Conservation (phyloP, 2,888 invertebrate species). For the Onchidella celtica region DNA sequence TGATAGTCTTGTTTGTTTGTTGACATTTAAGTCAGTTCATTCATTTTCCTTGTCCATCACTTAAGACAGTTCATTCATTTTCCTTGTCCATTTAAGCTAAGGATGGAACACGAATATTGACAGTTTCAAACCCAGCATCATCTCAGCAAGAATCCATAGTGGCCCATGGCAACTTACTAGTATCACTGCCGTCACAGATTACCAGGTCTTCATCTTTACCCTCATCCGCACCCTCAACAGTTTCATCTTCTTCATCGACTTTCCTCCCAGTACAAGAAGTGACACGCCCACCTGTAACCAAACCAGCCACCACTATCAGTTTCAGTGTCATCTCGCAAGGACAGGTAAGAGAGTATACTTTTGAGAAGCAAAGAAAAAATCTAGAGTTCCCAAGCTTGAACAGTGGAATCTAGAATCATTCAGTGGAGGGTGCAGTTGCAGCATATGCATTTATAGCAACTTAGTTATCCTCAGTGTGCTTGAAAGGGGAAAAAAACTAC, state of each 20-base stretch:
- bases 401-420: background rate
- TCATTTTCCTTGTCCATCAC: too few species aligned
- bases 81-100: too few species aligned
- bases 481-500: too few species aligned
- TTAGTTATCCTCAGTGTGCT: too few species aligned
- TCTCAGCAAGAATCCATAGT: slow-evolving; percentile 30
- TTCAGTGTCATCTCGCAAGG: slow-evolving; percentile 14
- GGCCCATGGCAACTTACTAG: slow-evolving; percentile 22
- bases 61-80: too few species aligned
- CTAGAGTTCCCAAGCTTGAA: background rate
- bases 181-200: slow-evolving; percentile 42
- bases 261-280: slow-evolving; percentile 44
- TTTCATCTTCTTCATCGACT: slow-evolving; percentile 31
- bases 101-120: slow-evolving; percentile 46
- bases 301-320: slow-evolving; percentile 5
- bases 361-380: background rate
- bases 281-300: background rate
- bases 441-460: too few species aligned
- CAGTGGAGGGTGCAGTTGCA: too few species aligned
- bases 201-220: slow-evolving; percentile 18
- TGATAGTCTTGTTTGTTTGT: too few species aligned
- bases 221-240: slow-evolving; percentile 24
- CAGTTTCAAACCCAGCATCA: slow-evolving; percentile 43
- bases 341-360: too few species aligned
- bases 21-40: too few species aligned